Base-by-base conservation (phyloP, 1,140 invertebrate species). In the Wasmannia auropunctata region DNA sequence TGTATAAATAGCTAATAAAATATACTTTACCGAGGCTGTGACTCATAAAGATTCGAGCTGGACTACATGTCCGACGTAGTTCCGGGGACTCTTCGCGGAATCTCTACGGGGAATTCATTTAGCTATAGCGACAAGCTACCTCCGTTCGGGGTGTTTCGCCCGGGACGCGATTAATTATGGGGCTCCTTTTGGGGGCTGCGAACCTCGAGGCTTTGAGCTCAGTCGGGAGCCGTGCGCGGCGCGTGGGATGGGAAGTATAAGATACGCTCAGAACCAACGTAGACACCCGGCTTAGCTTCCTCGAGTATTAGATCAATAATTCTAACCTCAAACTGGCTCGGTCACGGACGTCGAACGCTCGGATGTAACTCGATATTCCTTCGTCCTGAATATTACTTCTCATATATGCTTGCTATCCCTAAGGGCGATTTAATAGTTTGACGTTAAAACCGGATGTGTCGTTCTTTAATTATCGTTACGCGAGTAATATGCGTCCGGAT, bases 241-340 rank as follows among this genome's bases (percentile, higher is more conserved):
- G 86, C 88, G 90, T 90, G 88, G 91, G 89, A 62, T 87, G 89
- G 88, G 90, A 88, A 80, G 72, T 94, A 94, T 93, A 95, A 95
- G 94, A 94, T 94, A 94, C 92, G 91, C 91, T 91, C 91, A 91
- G 88, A 89, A 88, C 91, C 89, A 86, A 92, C 91, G 91, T 92
- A 93, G 93, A 94, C 92, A 93, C 93, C 92, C 88, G 85, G 93
- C 92, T 93, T 93, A 94, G 92, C 92, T 94, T 94, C 91, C 92
- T 92, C 92, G 93, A 94, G 94, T 95, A 95, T 95, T 95, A 95
- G 94, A 95, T 95, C 95, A 95, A 95, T 95, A 95, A 94, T 94
- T 95, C 93, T 94, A 94, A 93, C 93, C 92, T 94, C 91, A 92
- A 92, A 93, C 91, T 92, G 86, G 89, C 87, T 91, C 87, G 76